These are phyloP conservation scores for Paratilapia polleni DNA, from an alignment of 2,113 vertebrate species.

Conservation along the genomic window DNA sequence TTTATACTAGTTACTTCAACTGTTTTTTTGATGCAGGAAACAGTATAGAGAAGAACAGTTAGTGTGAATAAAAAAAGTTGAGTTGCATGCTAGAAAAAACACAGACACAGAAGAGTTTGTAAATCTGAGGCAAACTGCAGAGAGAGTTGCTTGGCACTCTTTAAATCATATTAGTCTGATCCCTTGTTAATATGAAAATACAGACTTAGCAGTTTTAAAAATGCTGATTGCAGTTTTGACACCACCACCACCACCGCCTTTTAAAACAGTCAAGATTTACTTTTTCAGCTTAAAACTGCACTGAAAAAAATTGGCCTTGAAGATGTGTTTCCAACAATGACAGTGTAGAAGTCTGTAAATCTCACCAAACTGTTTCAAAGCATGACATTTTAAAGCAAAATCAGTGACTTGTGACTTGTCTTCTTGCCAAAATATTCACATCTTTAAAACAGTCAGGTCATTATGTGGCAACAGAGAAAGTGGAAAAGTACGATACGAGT, in stretches of 20 bases:
- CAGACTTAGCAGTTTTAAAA: background rate
- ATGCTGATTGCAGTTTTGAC: background rate
- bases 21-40: background rate
- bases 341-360: background rate
- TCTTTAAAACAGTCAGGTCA: background rate
- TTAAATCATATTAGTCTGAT: background rate
- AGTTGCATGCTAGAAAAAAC: background rate
- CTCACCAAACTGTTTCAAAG: background rate
- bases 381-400: background rate
- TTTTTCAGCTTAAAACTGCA: background rate
- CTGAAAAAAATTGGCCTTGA: background rate
- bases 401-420: background rate
- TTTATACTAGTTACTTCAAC: too few relatives aligned
- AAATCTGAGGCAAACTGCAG: background rate
- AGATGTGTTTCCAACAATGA: constrained; percentile 7
- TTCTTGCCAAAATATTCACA: constrained; percentile 10
- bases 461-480: background rate
- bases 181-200: background rate
- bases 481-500: background rate
- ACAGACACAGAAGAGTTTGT: background rate
- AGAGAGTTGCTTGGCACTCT: background rate
- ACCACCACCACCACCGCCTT: background rate
- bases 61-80: background rate
- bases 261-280: background rate
- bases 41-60: background rate